A percentile compares a stretch with the other conserved stretches of the same genome.
Conservation (phyloP, 1,140 invertebrate species). For the Nylanderia fulva region DNA sequence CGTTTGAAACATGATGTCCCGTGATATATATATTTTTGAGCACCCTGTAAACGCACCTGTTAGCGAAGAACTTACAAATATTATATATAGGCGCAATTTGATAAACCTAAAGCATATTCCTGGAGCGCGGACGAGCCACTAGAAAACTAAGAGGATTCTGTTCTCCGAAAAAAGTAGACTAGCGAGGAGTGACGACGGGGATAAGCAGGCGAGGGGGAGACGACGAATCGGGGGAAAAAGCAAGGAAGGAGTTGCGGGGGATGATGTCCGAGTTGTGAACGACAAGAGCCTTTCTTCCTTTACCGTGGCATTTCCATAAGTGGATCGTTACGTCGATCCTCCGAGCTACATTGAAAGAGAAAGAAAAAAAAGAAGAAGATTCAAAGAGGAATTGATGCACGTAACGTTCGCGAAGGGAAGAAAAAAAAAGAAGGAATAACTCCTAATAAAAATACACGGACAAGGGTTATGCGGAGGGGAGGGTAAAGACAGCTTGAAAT, state of each 20-base stretch:
- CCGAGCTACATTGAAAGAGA: slow-evolving; percentile 52
- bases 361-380: slow-evolving; percentile 31
- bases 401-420: slow-evolving; percentile 5
- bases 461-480: not conserved
- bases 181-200: slow-evolving; percentile 29
- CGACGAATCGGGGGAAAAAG: not conserved
- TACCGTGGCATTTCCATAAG: slow-evolving; percentile 73
- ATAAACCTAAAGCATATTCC: slow-evolving; percentile 67
- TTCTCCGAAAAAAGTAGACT: slow-evolving; percentile 56
- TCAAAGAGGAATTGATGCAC: slow-evolving; percentile 32
- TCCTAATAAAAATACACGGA: slow-evolving; percentile 72
- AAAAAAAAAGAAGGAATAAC: slow-evolving; percentile 55
- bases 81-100: slow-evolving; percentile 62
- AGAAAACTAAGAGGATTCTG: slow-evolving; percentile 72
- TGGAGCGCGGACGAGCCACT: slow-evolving; percentile 46
- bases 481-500: slow-evolving; percentile 29
- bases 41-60: slow-evolving; percentile 24
- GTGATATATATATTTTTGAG: not conserved
- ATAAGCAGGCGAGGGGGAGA: slow-evolving; percentile 19
- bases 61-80: slow-evolving; percentile 34
- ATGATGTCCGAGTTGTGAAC: slow-evolving; percentile 70
- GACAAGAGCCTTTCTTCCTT: slow-evolving; percentile 72
- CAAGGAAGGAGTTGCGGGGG: not conserved
- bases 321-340: slow-evolving; percentile 75
- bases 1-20: not conserved